A percentile compares a stretch with the other conserved stretches of the same genome.
These are phyloP conservation scores for Chelonoidis abingdonii DNA, from an alignment of 2,113 vertebrate genomes.

Conservation along the genomic window DNA sequence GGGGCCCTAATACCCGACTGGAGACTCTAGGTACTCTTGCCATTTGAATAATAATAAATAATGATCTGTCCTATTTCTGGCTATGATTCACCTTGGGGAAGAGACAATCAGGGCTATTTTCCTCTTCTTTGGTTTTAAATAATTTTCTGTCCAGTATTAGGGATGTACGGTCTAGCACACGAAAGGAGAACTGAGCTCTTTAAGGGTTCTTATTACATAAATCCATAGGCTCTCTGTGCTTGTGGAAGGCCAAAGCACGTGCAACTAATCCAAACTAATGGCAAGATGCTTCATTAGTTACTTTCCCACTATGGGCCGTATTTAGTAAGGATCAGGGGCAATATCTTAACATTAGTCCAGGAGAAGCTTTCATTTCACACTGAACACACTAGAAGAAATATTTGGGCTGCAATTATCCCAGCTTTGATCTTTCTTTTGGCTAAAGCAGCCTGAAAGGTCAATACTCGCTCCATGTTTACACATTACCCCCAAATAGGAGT, in stretches of 20 bases:
- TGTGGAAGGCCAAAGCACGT: rapidly evolving
- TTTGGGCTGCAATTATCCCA: conserved; percentile 17
- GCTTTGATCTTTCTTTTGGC: conserved; percentile 63
- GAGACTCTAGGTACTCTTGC: neutral
- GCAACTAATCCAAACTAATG: neutral
- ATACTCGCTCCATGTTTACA: neutral
- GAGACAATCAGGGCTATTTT: neutral
- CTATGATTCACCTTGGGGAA: neutral
- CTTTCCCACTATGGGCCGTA: neutral
- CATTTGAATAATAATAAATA: neutral
- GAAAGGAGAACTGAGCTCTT: neutral
- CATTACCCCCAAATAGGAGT: conserved; percentile 11
- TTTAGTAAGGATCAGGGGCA: neutral
- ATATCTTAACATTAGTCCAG: neutral
- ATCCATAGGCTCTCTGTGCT: neutral
- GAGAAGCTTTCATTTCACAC: conserved; percentile 21
- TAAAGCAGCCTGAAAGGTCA: conserved; percentile 58
- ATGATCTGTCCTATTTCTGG: neutral
- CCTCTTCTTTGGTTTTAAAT: neutral
- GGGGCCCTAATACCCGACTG: neutral
- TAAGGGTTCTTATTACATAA: neutral
- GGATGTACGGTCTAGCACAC: neutral
- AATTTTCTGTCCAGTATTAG: neutral
- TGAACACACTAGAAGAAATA: conserved; percentile 39
- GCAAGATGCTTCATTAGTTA: neutral